Base-by-base conservation (phyloP, 64 coral and sea anemone genomes). In the Anthopleura sola region DNA sequence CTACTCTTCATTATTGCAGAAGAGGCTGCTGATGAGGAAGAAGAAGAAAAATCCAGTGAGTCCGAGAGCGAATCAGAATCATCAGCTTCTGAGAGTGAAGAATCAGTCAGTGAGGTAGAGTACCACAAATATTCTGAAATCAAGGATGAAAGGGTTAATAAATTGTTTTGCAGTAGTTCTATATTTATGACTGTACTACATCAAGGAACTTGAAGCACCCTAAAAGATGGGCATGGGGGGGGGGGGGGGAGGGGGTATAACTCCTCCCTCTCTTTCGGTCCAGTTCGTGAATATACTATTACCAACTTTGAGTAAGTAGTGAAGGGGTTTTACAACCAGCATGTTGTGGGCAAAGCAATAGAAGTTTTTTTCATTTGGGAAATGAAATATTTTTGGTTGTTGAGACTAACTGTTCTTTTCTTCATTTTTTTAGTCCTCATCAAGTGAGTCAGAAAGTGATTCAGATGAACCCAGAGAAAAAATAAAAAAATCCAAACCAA, bases 31-130 rank as follows among this genome's bases (percentile, higher is more conserved):
- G 93, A 85, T 29, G 75, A 98, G 13, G 85, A 85, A 16, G 85
- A 85, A 15, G 91, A 91, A 55, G 82, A 69, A 1, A 81, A 88
- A 78, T 86, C 87, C 5, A 93, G 91, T 66, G 86, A 90, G 20
- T 86, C 85, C 78, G 95, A 88, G 85, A 93, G 91, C 56, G 88
- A 90, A 83, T 90, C 91, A 9, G 62, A 54, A 86, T 91, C 84
- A 8, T 81, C 89, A 49, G 54, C 69, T 38, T 55, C 31, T 20
- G 32, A 39, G 20, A 68, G 84, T 78, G 84, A 46, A 80, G 75
- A 85, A 84, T 98, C 95, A 18, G 83, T 38, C 14, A 82, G 34
- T 81, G 92, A 94, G 55, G 87, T 62, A 74, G 31, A 91, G 26
- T 49, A 75, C 23, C 16, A 21, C 18, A 56, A 20, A 56, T 17